Base-by-base conservation (phyloP, 2,797 vertebrate species). In the Poeciliopsis gracilis region DNA sequence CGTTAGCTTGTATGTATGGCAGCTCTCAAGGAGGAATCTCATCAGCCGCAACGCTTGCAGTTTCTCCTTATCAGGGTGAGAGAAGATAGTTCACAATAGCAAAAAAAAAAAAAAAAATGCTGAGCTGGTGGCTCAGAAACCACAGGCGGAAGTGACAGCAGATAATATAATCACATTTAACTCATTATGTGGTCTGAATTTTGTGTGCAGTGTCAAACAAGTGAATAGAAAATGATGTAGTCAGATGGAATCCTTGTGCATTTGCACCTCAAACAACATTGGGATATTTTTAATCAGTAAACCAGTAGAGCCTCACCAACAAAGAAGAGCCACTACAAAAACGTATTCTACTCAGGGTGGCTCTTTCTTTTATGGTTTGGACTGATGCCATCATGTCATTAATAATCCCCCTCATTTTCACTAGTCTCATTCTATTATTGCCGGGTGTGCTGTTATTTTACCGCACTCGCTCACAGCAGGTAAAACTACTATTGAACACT, bases 61-160 rank as follows among this genome's bases (percentile, higher is more conserved):
- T 94, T 95, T 94, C 79, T 87, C 72, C 92, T 94, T 94, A 95
- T 95, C 94, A 83, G 86, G 81, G 57, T 41, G 5, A 11, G 75
- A 87, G 79, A 91, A 86, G 67, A 45, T 73, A 86, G 75, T 83
- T 83, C 85, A 93, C 91, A 94, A 94, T 90, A 82, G 81, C 73
- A 53, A 10, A 53, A 53, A 77, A 84, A 6, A 5, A 47, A 51
- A 53, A 76, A 82, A 91, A 71, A 90, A 91, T 76, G 89, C 92
- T 91, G 89, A 94, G 89, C 87, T 77, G 82, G 80, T 79, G 84
- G 84, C 73, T 77, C 2, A 53, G 77, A 81, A 91, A 90, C 90
- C 83, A 89, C 82, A 76, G 82, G 84, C 72, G 78, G 80, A 81
- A 84, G 72, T 72, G 89, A 86, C 75, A 84, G 84, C 51, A n/a